Conservation (phyloP, 37 sponge, comb jelly and placozoan genomes). For the Crambe crambe region DNA sequence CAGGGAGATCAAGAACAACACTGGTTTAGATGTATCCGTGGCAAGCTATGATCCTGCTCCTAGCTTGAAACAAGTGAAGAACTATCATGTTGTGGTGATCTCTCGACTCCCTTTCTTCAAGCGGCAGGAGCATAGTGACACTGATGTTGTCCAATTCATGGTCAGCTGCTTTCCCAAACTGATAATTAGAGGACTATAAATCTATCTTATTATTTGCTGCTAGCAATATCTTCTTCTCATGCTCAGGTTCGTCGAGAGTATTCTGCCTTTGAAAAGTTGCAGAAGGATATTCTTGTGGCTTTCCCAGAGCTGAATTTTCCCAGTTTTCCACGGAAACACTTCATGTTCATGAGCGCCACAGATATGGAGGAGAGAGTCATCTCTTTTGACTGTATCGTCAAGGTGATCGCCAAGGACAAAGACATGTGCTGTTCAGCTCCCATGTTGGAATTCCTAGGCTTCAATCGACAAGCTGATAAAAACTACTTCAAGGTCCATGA, state of each 20-base stretch:
- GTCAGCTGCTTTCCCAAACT: constrained; percentile 20
- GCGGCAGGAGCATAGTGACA: constrained; percentile 46
- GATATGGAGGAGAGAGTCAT: constrained; percentile 69
- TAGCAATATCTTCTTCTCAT: no score
- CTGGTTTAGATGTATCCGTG: constrained; percentile 68
- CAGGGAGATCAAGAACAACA: constrained; percentile 58
- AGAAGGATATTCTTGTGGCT: constrained; percentile 35
- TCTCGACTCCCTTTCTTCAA: constrained; percentile 65
- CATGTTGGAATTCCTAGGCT: constrained; percentile 51
- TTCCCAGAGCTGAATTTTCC: constrained; percentile 61
- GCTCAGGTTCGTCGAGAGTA: constrained; percentile 65
- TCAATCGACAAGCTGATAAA: constrained; percentile 49
- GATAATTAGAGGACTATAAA: neutral
- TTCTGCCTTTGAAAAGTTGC: constrained; percentile 71
- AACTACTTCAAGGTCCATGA: constrained; percentile 42
- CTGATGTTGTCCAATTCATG: constrained; percentile 78
- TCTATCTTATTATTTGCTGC: neutral
- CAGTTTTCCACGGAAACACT: constrained; percentile 52
- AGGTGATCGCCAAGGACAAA: constrained; percentile 26
- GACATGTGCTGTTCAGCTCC: constrained; percentile 34
- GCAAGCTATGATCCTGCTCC: constrained; percentile 42
- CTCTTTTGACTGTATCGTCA: constrained; percentile 64
- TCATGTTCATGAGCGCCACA: constrained; percentile 44
- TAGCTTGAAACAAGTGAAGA: constrained; percentile 54
- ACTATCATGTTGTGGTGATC: constrained; percentile 79